A percentile compares a stretch with the other conserved stretches of the same genome.
Evolutionary conservation across 2,888 invertebrate genomes (phyloP).

Genomic region (Diplolepis rosae): DNA sequence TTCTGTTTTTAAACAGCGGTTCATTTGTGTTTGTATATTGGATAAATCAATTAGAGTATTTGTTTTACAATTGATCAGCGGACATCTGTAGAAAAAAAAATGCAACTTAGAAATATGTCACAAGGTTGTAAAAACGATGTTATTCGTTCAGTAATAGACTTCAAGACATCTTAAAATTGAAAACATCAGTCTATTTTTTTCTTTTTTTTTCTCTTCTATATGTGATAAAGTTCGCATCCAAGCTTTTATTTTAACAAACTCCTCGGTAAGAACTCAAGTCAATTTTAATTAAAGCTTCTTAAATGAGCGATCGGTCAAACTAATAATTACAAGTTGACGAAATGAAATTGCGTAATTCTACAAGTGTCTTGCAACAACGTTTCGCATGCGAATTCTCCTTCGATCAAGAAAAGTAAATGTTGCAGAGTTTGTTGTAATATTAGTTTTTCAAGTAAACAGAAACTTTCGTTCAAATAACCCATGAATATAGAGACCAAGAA

Average conservation of each 20-base stretch:
- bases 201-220: too few species aligned
- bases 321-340: constrained; percentile 13
- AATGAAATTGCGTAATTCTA: background rate
- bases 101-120: constrained; percentile 10
- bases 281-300: too few species aligned
- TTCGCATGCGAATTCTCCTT: constrained; percentile 19
- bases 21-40: background rate
- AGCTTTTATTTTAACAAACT: too few species aligned
- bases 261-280: too few species aligned
- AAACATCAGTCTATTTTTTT: too few species aligned
- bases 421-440: constrained; percentile 13
- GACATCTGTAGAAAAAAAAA: background rate
- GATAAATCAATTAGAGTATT: background rate
- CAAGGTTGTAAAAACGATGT: background rate
- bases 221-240: too few species aligned
- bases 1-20: constrained; percentile 7
- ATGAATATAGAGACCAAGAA: constrained; percentile 8
- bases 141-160: background rate
- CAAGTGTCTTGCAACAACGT: constrained; percentile 5
- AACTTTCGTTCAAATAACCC: constrained; percentile 9
- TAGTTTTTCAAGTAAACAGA: constrained; percentile 10
- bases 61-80: background rate
- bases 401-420: constrained; percentile 7
- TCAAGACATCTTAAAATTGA: too few species aligned
- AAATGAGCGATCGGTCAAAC: background rate